Base-by-base conservation (phyloP, 2,888 invertebrate genomes). In the Ethmia dodecea region DNA sequence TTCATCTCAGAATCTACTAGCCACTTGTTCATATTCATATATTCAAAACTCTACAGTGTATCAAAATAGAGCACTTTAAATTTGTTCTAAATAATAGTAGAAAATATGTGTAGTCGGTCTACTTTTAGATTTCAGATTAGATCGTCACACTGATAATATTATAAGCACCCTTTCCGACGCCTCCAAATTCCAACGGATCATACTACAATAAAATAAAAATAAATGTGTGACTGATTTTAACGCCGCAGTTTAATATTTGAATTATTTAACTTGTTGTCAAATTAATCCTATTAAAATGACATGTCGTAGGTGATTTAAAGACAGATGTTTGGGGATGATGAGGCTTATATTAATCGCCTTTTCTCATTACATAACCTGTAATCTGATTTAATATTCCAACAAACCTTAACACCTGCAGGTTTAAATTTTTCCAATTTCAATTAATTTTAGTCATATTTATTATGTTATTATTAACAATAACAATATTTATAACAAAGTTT, bases 271-370 rank as follows among this genome's bases (percentile, higher is more conserved):
- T 45, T 43, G 45, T 44, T 53, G 52, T 67, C 62, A 67, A 55
- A 60, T 54, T 76, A 79, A 80, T 78, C 77, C 69, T 75, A 75
- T 74, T 74, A 72, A n/a, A n/a, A n/a, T 37, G 37, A 40, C 60
- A 55, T 60, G 64, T 64, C 56, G 47, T 47, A 59, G 54, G 53
- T 56, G 51, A 49, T 47, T 49, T 44, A 54, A 52, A 42, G 49
- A 55, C 50, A 49, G 40, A 22, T 31, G 31, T 37, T 36, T 35
- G 40, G 42, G 47, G 51, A 49, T 46, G 52, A 54, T 46, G 47
- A 33, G 56, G 50, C 51, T 58, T 50, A 52, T 40, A 43, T 31
- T 57, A 57, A 60, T 56, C 60, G 50, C 40, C 44, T 58, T 56
- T 52, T 45, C 45, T 43, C 18, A 9, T n/a, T n/a, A n/a, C n/a